Conservation (phyloP, 2,113 vertebrate genomes). For the Talpa occidentalis region DNA sequence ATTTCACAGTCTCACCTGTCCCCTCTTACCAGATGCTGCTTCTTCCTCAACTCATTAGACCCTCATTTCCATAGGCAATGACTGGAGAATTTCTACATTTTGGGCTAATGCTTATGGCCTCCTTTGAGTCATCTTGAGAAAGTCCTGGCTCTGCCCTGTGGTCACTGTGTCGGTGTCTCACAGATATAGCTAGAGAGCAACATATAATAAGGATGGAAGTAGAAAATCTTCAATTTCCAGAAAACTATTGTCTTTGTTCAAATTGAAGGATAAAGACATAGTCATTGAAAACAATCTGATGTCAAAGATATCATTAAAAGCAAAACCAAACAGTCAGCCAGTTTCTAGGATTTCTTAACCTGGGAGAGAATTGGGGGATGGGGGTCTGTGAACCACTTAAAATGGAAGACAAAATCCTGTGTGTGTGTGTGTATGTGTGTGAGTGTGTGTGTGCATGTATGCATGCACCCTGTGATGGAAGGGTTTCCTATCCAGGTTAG, state of each 20-base stretch:
- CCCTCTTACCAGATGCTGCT: neutral
- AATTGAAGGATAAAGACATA: neutral
- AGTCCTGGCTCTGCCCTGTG: neutral
- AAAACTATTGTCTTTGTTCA: neutral
- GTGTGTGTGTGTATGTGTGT: neutral
- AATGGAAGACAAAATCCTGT: neutral
- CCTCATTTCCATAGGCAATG: accelerated
- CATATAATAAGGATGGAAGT: neutral
- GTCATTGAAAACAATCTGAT: neutral
- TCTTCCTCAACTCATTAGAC: neutral
- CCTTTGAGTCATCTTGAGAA: neutral
- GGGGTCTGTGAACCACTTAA: neutral
- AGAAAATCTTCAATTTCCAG: neutral
- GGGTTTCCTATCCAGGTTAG: neutral
- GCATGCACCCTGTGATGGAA: neutral
- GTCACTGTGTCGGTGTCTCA: neutral
- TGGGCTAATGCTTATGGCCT: neutral
- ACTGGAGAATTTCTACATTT: neutral
- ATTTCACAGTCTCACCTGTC: accelerated
- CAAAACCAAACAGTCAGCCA: neutral
- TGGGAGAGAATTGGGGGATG: neutral
- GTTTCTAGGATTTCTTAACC: neutral
- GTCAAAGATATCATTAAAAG: neutral
- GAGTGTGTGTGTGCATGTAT: neutral
- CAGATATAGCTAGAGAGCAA: neutral